These are phyloP conservation scores for Bombus confusus DNA, from an alignment of 1,140 invertebrate species.

Conservation along the genomic window DNA sequence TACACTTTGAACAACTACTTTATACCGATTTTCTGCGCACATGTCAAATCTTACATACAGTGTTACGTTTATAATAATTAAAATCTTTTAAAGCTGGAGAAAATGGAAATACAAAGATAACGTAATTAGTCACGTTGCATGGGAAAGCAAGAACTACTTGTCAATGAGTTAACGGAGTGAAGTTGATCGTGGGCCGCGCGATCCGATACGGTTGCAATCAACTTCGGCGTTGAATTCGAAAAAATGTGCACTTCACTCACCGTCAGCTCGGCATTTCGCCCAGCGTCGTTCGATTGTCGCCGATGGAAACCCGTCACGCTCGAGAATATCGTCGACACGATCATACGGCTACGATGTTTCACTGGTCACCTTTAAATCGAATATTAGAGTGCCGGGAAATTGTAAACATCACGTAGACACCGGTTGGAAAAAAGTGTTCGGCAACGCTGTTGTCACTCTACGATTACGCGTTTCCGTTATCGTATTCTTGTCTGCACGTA, in stretches of 20 bases:
- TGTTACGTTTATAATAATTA: not conserved
- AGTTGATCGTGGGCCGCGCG: not conserved
- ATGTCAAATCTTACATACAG: not conserved
- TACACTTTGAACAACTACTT: not conserved
- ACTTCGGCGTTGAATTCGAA: conserved; percentile 19
- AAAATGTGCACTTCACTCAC: conserved; percentile 42
- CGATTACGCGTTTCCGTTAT: not conserved
- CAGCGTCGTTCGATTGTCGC: conserved; percentile 59
- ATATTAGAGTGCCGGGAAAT: conserved; percentile 6
- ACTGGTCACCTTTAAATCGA: conserved; percentile 32
- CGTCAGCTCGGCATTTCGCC: conserved; percentile 62
- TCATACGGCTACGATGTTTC: conserved; percentile 57
- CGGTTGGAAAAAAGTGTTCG: not conserved
- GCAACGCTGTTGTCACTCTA: not conserved
- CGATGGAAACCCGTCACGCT: conserved; percentile 70
- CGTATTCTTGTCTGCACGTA: not conserved
- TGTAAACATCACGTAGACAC: conserved; percentile 29
- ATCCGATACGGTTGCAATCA: not conserved
- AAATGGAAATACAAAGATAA: not conserved
- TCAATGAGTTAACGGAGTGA: conserved; percentile 11
- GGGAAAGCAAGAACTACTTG: not conserved
- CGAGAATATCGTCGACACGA: conserved; percentile 66
- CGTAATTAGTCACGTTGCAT: not conserved
- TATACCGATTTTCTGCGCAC: not conserved
- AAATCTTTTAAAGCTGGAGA: not conserved